Conservation (phyloP, 2,888 invertebrate genomes). For the Coleophora deauratella region DNA sequence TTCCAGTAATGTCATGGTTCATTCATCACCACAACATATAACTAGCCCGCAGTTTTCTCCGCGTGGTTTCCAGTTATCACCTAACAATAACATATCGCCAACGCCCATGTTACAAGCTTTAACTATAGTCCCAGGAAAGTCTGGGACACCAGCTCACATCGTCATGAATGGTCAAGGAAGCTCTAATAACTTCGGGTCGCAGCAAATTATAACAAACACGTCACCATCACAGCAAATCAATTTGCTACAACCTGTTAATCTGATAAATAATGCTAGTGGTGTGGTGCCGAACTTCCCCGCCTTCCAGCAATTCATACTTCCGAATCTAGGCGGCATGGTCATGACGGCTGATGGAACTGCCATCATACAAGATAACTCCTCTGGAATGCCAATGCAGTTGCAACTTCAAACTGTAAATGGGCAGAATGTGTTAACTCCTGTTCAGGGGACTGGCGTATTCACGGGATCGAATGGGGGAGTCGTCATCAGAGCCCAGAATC, state of each 20-base stretch:
- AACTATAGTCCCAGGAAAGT: conserved; percentile 85
- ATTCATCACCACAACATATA: conserved; percentile 63
- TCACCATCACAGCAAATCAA: conserved; percentile 78
- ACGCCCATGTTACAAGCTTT: conserved; percentile 83
- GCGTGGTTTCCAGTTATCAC: conserved; percentile 84
- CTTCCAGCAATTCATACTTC: conserved; percentile 88
- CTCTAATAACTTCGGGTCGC: conserved; percentile 75
- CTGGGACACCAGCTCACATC: conserved; percentile 81
- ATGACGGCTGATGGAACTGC: conserved; percentile 88
- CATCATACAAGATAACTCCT: conserved; percentile 80
- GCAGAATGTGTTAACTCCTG: conserved; percentile 82
- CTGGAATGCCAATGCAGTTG: conserved; percentile 79
- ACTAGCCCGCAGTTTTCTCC: conserved; percentile 77
- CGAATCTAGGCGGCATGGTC: conserved; percentile 86
- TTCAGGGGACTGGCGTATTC: conserved; percentile 78
- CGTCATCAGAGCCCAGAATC: conserved; percentile 83
- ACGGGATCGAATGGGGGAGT: conserved; percentile 82
- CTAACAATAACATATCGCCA: conserved; percentile 77
- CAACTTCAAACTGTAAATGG: conserved; percentile 88
- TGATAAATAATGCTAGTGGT: conserved; percentile 80
- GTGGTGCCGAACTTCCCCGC: conserved; percentile 84
- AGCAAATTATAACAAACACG: conserved; percentile 78
- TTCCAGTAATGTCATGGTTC: conserved; percentile 75
- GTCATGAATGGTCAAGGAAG: conserved; percentile 84
- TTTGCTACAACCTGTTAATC: conserved; percentile 85